phyloP scores from a whole-genome alignment of 2,113 vertebrate genomes.

The Pogona vitticeps region DNA sequence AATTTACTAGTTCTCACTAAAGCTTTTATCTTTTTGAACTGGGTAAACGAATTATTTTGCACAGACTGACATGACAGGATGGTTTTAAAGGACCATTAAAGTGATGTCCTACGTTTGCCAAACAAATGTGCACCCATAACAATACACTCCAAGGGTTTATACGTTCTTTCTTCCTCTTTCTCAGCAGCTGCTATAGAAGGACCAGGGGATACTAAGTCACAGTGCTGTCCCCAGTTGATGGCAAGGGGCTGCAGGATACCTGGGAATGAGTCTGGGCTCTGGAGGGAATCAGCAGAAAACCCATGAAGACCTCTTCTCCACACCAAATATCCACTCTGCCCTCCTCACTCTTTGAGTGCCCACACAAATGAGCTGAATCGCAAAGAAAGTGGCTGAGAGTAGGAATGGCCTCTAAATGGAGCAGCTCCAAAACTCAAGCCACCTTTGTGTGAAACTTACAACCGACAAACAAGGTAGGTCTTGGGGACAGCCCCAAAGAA shows the following conservation, averaged over 20 bases:
- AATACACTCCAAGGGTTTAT: background rate
- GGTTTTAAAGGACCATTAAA: background rate
- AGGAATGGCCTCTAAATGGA: background rate
- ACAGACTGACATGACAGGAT: background rate
- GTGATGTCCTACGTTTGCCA: background rate
- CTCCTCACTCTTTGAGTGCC: background rate
- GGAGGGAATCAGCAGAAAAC: background rate
- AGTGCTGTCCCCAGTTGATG: background rate
- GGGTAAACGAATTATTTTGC: background rate
- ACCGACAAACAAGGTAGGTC: too few species aligned
- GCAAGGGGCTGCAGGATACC: background rate
- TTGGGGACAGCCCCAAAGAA: too few species aligned
- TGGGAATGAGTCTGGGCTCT: background rate
- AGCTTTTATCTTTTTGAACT: too few species aligned
- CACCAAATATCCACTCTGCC: background rate
- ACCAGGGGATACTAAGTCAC: background rate
- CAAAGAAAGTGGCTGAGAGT: background rate
- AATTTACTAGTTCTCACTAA: too few species aligned
- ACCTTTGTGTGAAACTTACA: background rate
- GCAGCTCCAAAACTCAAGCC: background rate
- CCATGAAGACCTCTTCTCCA: too few species aligned
- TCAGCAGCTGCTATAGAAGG: background rate
- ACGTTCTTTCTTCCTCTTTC: background rate
- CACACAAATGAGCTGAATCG: too few species aligned
- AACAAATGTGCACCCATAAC: background rate